Evolutionary conservation across 2,888 invertebrate species (phyloP).

Genomic region (Embidobia sp.): DNA sequence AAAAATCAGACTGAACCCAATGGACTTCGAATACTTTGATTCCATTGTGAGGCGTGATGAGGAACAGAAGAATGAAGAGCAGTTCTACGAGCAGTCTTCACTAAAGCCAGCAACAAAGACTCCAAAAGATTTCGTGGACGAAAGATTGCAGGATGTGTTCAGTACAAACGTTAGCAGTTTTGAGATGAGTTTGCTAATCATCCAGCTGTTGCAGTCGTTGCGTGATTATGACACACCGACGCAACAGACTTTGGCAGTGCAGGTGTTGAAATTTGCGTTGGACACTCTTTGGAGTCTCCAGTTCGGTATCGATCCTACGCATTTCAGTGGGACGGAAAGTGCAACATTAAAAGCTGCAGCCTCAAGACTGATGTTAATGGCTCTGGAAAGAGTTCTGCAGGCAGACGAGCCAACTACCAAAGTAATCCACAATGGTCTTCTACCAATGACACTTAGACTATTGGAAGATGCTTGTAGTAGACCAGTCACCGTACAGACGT

Average conservation of each 20-base stretch:
- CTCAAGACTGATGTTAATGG: slow-evolving; percentile 84
- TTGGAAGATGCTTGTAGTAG: slow-evolving; percentile 83
- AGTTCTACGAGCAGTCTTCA: slow-evolving; percentile 80
- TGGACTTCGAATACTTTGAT: slow-evolving; percentile 86
- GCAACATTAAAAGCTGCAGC: slow-evolving; percentile 83
- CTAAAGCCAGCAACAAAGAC: slow-evolving; percentile 78
- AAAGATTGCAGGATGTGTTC: slow-evolving; percentile 83
- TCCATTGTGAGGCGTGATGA: slow-evolving; percentile 82
- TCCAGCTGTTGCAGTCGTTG: slow-evolving; percentile 83
- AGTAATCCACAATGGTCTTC: slow-evolving; percentile 84
- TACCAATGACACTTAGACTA: slow-evolving; percentile 85
- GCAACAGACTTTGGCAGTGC: slow-evolving; percentile 84
- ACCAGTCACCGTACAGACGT: slow-evolving; percentile 63
- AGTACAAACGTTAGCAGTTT: slow-evolving; percentile 82
- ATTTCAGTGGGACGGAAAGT: slow-evolving; percentile 79
- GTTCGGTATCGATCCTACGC: slow-evolving; percentile 82
- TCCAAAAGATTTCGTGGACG: slow-evolving; percentile 83
- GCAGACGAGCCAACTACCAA: slow-evolving; percentile 83
- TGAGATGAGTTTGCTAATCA: slow-evolving; percentile 84
- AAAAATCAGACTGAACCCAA: slow-evolving; percentile 83
- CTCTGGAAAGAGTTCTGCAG: slow-evolving; percentile 83
- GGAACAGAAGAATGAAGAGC: slow-evolving; percentile 81
- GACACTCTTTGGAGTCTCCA: slow-evolving; percentile 85
- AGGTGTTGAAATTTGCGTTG: slow-evolving; percentile 84
- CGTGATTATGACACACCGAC: slow-evolving; percentile 83